Evolutionary conservation across 2,797 vertebrate genomes (phyloP).

Genomic region (Brachymystax lenok): DNA sequence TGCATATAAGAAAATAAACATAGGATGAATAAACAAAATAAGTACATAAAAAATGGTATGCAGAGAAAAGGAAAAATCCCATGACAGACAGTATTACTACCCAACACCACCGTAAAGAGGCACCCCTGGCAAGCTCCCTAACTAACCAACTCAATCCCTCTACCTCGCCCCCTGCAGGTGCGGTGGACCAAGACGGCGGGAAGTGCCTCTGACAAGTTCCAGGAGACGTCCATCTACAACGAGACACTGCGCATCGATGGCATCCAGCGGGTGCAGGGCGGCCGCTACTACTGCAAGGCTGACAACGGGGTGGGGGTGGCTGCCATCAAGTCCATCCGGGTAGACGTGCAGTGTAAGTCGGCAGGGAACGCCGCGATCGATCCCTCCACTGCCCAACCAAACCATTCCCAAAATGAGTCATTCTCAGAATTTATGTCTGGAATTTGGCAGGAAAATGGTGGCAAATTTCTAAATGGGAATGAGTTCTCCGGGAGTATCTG

Average conservation of each 20-base stretch:
- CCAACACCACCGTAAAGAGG: no score
- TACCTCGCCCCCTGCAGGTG: conserved; percentile 73
- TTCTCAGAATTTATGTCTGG: no score
- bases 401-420: neutral
- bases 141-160: neutral
- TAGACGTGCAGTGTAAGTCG: conserved; percentile 99
- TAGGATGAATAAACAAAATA: no score
- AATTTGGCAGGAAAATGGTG: conserved; percentile 39
- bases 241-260: conserved; percentile 92
- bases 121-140: neutral
- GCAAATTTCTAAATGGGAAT: conserved; percentile 70
- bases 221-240: conserved; percentile 96
- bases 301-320: conserved; percentile 98
- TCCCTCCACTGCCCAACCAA: conserved; percentile 68
- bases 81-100: neutral
- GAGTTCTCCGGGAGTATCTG: conserved; percentile 71
- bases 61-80: no score
- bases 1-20: no score
- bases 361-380: conserved; percentile 41
- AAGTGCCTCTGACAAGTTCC: conserved; percentile 96
- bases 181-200: conserved; percentile 98
- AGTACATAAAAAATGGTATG: no score
- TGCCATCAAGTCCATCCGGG: conserved; percentile 99
- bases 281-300: conserved; percentile 99
- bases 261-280: conserved; percentile 93